Conservation (phyloP, 2,113 vertebrate genomes). For the Cyanoderma ruficeps region DNA sequence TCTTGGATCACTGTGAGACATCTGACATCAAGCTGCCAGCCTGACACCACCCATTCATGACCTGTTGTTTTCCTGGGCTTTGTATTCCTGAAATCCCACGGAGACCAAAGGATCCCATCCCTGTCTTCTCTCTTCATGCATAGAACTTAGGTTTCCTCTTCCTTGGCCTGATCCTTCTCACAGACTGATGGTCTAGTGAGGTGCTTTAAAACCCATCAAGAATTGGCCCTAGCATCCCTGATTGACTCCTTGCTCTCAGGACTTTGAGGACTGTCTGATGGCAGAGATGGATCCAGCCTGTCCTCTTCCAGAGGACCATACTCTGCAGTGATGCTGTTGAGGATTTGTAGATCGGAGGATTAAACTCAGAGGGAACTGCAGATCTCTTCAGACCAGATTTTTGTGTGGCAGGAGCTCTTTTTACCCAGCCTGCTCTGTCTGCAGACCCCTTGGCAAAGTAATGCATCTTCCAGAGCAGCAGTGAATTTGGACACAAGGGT, state of each 20-base stretch:
- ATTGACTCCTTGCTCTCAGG: neutral
- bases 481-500: neutral
- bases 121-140: accelerated
- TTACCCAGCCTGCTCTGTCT: neutral
- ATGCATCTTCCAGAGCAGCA: neutral
- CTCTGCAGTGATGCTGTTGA: neutral
- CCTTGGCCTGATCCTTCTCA: neutral
- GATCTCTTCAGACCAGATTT: neutral
- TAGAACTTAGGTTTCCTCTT: neutral
- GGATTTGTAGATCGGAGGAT: neutral
- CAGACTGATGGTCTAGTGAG: neutral
- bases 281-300: neutral
- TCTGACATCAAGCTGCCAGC: neutral
- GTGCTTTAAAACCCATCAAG: neutral
- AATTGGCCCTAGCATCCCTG: neutral
- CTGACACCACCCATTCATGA: neutral
- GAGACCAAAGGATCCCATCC: neutral
- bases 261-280: neutral
- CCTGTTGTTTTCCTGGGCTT: neutral
- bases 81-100: neutral
- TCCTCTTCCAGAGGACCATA: neutral
- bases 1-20: neutral
- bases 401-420: neutral
- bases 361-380: neutral
- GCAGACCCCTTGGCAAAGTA: neutral